Percentiles rank a stretch among this genome's conserved stretches.
Evolutionary conservation across 2,888 invertebrate genomes (phyloP).

Genomic region (Temnothorax unifasciatus): DNA sequence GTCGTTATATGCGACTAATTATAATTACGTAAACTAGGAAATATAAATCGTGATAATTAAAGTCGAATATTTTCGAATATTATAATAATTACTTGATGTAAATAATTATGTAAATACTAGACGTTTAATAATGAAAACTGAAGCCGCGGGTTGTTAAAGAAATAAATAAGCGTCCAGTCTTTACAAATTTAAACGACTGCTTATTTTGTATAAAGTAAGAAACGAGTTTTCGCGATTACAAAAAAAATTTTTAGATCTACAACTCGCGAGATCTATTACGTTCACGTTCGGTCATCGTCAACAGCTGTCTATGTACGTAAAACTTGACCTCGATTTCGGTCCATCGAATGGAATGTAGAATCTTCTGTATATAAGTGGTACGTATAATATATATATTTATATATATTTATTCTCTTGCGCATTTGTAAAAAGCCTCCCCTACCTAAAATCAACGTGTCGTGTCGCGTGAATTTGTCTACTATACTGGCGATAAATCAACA

Average conservation of each 20-base stretch:
- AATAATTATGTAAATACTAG: slow-evolving; percentile 3
- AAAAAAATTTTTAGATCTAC: background rate
- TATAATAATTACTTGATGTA: background rate
- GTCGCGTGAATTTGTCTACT: slow-evolving; percentile 71
- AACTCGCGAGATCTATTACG: background rate
- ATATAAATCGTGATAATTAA: slow-evolving; percentile 4
- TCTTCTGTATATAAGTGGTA: slow-evolving; percentile 68
- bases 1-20: background rate
- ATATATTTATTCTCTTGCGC: slow-evolving; percentile 79
- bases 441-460: slow-evolving; percentile 81
- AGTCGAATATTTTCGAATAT: background rate
- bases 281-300: background rate
- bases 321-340: slow-evolving; percentile 64
- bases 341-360: slow-evolving; percentile 72
- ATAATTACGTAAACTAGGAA: background rate
- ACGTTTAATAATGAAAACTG: background rate
- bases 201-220: background rate
- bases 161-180: background rate
- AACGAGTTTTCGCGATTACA: background rate
- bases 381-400: slow-evolving; percentile 72
- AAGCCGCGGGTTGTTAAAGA: background rate
- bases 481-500: slow-evolving; percentile 84
- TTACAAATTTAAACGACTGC: background rate
- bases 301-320: slow-evolving; percentile 50
- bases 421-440: slow-evolving; percentile 84